phyloP scores from a whole-genome alignment of 2,797 vertebrate species.

The Lithobates sylvaticus region DNA sequence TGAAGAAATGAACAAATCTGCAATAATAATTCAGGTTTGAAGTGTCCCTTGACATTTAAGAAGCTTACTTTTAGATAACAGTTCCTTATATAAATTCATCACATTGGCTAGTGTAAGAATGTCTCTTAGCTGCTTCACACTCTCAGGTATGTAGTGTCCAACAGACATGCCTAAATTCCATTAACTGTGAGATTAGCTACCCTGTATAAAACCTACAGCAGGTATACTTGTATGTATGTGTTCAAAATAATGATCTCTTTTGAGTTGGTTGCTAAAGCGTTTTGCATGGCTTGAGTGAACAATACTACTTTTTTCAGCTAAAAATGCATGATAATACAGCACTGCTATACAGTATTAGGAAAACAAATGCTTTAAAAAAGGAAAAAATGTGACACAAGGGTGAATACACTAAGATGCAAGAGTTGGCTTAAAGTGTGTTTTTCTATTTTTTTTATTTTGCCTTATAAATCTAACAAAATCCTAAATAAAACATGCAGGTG shows the following conservation, averaged over 20 bases:
- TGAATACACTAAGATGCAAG: too few relatives aligned
- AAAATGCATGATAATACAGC: background rate
- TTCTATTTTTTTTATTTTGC: too few relatives aligned
- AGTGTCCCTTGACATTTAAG: constrained; percentile 58
- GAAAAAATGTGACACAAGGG: too few relatives aligned
- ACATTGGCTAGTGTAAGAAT: constrained; percentile 16
- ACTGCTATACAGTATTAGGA: too few relatives aligned
- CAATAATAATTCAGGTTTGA: constrained; percentile 58
- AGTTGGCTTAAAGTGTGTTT: too few relatives aligned
- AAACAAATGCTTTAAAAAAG: too few relatives aligned
- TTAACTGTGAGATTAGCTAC: constrained; percentile 26
- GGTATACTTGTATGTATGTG: constrained; percentile 2
- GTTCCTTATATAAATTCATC: constrained; percentile 45
- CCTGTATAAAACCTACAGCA: background rate
- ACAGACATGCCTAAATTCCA: constrained; percentile 30
- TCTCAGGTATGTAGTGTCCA: constrained; percentile 5
- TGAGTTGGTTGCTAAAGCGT: background rate
- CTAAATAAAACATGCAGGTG: too few relatives aligned
- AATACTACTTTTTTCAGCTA: background rate
- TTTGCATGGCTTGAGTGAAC: background rate
- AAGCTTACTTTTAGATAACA: constrained; percentile 34
- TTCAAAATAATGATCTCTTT: constrained; percentile 24
- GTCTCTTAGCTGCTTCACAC: constrained; percentile 44
- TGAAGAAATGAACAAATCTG: constrained; percentile 55
- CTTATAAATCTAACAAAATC: too few relatives aligned